Conservation (phyloP, 64 coral and sea anemone species). For the Acropora yongei region DNA sequence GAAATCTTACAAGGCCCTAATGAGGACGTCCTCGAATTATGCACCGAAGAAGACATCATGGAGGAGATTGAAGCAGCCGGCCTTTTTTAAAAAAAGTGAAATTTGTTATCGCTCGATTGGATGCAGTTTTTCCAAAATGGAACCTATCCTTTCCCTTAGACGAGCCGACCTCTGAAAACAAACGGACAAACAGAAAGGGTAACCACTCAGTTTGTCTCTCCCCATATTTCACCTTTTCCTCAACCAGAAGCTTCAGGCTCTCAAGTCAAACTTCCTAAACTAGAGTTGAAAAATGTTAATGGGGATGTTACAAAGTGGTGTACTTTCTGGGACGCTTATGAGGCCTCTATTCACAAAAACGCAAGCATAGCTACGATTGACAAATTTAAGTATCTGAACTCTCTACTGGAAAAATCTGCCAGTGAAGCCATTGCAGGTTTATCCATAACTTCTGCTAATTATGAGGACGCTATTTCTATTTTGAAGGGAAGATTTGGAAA, state of each 20-base stretch:
- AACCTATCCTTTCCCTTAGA: too few species aligned
- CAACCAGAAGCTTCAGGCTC: neutral
- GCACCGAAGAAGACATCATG: too few species aligned
- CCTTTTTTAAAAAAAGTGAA: too few species aligned
- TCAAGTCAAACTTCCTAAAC: neutral
- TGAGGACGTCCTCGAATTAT: too few species aligned
- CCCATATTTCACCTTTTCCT: neutral
- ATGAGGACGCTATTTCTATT: conserved; percentile 42
- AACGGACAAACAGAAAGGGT: too few species aligned
- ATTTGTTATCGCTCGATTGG: too few species aligned
- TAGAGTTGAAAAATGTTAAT: neutral
- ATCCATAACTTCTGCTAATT: conserved; percentile 58
- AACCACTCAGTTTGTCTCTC: too few species aligned
- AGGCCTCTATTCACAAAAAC: neutral
- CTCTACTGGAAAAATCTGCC: conserved; percentile 34
- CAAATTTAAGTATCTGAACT: conserved; percentile 67
- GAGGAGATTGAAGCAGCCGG: too few species aligned
- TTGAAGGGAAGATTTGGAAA: conserved; percentile 52
- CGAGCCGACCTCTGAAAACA: too few species aligned
- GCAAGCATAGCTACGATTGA: conserved; percentile 11
- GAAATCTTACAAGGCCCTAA: too few species aligned
- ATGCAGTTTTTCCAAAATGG: too few species aligned
- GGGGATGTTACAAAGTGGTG: conserved; percentile 11
- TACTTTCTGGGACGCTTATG: neutral
- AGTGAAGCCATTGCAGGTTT: conserved; percentile 52